A percentile compares a stretch with the other conserved stretches of the same genome.
Evolutionary conservation across 2,888 invertebrate species (phyloP).

Genomic region (Drosophila rellima): DNA sequence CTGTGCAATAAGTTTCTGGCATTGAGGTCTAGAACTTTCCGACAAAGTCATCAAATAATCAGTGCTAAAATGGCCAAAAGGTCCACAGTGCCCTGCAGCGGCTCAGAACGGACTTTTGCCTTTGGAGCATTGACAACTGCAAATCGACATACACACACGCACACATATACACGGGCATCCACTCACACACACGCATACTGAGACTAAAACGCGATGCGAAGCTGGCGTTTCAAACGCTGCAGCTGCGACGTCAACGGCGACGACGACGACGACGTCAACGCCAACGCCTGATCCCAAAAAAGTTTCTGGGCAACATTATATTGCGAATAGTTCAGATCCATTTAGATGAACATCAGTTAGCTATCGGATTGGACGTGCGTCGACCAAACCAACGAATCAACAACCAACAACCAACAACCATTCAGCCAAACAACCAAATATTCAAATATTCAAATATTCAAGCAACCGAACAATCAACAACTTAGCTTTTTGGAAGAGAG

Average conservation of each 20-base stretch:
- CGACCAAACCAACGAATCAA: conserved; percentile 32
- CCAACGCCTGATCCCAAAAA: conserved; percentile 80
- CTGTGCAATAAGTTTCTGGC: too few species aligned
- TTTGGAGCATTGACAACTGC: conserved; percentile 72
- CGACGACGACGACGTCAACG: conserved; percentile 36
- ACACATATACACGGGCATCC: conserved; percentile 14
- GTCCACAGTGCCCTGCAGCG: conserved; percentile 57
- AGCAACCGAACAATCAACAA: not conserved
- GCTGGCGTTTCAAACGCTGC: conserved; percentile 59
- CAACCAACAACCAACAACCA: conserved; percentile 8
- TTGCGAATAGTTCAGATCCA: conserved; percentile 85
- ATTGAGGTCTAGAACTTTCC: too few species aligned
- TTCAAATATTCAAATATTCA: conserved; percentile 17
- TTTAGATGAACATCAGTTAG: conserved; percentile 86
- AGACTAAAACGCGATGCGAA: conserved; percentile 44
- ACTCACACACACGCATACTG: conserved; percentile 7
- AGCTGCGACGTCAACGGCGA: conserved; percentile 44
- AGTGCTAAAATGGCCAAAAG: not conserved
- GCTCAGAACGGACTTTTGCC: conserved; percentile 73
- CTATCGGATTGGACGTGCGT: conserved; percentile 85
- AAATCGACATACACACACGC: conserved; percentile 46
- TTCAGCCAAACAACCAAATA: conserved; percentile 19
- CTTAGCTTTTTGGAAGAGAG: not conserved
- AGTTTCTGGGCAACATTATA: conserved; percentile 85
- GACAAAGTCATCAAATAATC: not conserved